A percentile compares a stretch with the other conserved stretches of the same genome.
Evolutionary conservation across 2,888 invertebrate genomes (phyloP).

Genomic region (Scaptomyza tumidula): DNA sequence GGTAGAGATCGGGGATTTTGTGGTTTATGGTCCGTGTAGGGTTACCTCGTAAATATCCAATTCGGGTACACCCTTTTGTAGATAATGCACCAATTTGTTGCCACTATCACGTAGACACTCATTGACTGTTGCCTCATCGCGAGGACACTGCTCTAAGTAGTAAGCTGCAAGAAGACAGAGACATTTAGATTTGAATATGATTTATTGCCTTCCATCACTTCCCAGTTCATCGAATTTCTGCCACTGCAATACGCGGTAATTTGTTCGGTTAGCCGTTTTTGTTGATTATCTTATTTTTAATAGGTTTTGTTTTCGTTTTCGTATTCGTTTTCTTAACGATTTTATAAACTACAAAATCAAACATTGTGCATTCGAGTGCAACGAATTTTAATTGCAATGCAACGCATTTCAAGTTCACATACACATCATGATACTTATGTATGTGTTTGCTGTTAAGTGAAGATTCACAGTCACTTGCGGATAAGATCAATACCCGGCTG

Average conservation of each 20-base stretch:
- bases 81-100: constrained; percentile 89
- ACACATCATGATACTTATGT: too few species aligned
- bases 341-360: constrained; percentile 19
- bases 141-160: constrained; percentile 91
- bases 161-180: constrained; percentile 85
- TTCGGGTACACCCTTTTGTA: constrained; percentile 91
- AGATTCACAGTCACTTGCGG: constrained; percentile 16
- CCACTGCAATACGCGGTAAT: constrained; percentile 20
- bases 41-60: constrained; percentile 88
- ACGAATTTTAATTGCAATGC: constrained; percentile 46
- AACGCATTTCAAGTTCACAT: constrained; percentile 49
- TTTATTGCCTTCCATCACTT: constrained; percentile 22
- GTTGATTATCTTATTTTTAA: constrained; percentile 14
- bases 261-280: constrained; percentile 26
- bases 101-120: constrained; percentile 90
- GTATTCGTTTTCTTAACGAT: constrained; percentile 7
- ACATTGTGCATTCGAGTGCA: constrained; percentile 52
- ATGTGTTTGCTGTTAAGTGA: constrained; percentile 1
- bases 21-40: not conserved
- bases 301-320: constrained; percentile 2
- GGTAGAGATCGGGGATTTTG: not conserved
- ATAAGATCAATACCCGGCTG: constrained; percentile 11
- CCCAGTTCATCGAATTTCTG: constrained; percentile 45
- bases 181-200: not conserved
- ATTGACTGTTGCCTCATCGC: constrained; percentile 89